Evolutionary conservation across 2,888 invertebrate species (phyloP).

Genomic region (Oasisia sp.): DNA sequence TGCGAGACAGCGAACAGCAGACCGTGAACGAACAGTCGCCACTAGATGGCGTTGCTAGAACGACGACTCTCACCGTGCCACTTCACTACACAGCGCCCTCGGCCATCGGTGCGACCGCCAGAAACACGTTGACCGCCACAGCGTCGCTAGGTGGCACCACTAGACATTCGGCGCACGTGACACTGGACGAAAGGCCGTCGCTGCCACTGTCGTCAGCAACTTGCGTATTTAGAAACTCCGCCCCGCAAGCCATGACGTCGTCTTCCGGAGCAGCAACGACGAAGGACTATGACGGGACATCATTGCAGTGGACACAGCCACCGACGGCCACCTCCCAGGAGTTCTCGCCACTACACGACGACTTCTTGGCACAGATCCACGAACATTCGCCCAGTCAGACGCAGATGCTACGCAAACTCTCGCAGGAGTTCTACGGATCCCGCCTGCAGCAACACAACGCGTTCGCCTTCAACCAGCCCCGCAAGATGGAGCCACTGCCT

Average conservation of each 20-base stretch:
- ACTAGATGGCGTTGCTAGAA: neutral
- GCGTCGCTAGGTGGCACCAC: neutral
- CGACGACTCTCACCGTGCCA: neutral
- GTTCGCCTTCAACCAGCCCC: neutral
- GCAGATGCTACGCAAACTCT: conserved; percentile 56
- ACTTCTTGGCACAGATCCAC: conserved; percentile 30
- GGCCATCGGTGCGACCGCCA: neutral
- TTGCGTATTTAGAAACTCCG: neutral
- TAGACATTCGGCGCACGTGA: neutral
- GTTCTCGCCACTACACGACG: neutral
- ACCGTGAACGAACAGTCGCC: neutral
- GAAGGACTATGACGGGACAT: neutral
- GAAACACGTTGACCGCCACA: neutral
- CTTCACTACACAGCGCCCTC: neutral
- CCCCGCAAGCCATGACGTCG: neutral
- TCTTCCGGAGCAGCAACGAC: neutral
- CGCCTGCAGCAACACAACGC: neutral
- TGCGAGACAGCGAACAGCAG: neutral
- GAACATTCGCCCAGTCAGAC: conserved; percentile 47
- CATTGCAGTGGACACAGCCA: neutral
- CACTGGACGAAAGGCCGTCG: neutral
- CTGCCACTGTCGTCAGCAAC: neutral
- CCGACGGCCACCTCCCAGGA: neutral
- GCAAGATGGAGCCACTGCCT: neutral
- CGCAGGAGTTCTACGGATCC: conserved; percentile 54